These are phyloP conservation scores for Rhizomys pruinosus DNA, from an alignment of 2,113 vertebrate genomes.

Conservation along the genomic window DNA sequence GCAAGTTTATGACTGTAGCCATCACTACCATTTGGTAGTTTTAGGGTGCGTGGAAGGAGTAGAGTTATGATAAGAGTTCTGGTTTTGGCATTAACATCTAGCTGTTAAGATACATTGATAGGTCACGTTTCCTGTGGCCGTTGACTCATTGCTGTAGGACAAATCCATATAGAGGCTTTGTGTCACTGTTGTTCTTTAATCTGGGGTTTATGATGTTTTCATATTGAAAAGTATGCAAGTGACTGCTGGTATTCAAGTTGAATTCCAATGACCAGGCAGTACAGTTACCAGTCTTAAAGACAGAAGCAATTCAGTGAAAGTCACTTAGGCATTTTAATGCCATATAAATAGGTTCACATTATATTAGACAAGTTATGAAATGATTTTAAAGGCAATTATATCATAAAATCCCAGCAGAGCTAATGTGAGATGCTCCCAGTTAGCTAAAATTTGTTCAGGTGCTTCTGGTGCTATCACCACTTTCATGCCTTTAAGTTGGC, in stretches of 20 bases:
- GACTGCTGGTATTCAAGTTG: constrained; percentile 1
- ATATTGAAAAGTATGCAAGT: background rate
- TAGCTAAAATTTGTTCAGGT: constrained; percentile 26
- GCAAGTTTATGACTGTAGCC: background rate
- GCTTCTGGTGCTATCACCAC: background rate
- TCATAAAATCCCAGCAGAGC: background rate
- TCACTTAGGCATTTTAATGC: constrained; percentile 45
- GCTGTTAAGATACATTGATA: background rate
- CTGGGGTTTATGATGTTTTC: background rate
- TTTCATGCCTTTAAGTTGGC: background rate
- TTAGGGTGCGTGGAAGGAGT: background rate
- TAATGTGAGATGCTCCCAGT: background rate
- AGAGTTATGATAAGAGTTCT: background rate
- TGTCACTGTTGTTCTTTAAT: background rate
- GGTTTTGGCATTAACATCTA: constrained; percentile 40
- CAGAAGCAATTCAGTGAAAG: constrained; percentile 37
- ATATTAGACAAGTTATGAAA: constrained; percentile 5
- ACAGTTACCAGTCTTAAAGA: background rate
- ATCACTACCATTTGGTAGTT: background rate
- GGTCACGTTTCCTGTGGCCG: background rate
- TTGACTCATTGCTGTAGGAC: background rate
- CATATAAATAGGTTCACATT: constrained; percentile 35
- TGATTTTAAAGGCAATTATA: constrained; percentile 7
- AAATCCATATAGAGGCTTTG: background rate
- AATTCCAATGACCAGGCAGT: background rate